Conservation (phyloP, 2,797 vertebrate genomes). For the Acipenser ruthenus region DNA sequence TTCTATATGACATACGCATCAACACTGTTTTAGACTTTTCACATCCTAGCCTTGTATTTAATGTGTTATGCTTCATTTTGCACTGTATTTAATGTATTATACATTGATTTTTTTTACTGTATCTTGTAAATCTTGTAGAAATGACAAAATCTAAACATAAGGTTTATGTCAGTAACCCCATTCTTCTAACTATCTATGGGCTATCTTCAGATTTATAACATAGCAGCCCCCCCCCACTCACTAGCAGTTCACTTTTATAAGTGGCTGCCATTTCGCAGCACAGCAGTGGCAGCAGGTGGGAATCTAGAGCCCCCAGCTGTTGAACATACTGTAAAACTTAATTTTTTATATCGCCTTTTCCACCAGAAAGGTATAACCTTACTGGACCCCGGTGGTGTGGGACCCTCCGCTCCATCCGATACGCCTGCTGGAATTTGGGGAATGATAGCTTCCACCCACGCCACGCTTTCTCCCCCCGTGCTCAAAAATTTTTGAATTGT, state of each 20-base stretch:
- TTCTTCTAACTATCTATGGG: too few species aligned
- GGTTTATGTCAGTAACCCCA: too few species aligned
- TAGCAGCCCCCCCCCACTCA: slow-evolving; percentile 43
- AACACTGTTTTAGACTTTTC: too few species aligned
- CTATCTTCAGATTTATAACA: too few species aligned
- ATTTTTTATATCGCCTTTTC: slow-evolving; percentile 46
- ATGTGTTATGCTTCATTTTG: too few species aligned
- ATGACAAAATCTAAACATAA: too few species aligned
- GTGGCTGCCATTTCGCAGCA: slow-evolving; percentile 33
- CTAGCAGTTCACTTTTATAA: slow-evolving; percentile 35
- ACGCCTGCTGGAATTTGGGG: slow-evolving; percentile 48
- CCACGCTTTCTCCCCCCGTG: slow-evolving; percentile 15
- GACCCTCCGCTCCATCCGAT: slow-evolving; percentile 45
- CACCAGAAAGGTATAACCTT: slow-evolving; percentile 50
- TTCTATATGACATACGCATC: too few species aligned
- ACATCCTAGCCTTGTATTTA: too few species aligned
- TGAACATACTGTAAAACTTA: slow-evolving; percentile 35
- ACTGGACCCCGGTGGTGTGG: slow-evolving; percentile 35
- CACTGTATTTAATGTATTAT: too few species aligned
- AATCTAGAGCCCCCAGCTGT: slow-evolving; percentile 56
- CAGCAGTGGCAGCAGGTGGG: slow-evolving; percentile 35
- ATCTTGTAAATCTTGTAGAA: too few species aligned
- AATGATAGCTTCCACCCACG: slow-evolving; percentile 47
- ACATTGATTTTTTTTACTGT: too few species aligned
- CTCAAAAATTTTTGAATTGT: slow-evolving; percentile 75